These are phyloP conservation scores for Chanos chanos DNA, from an alignment of 2,797 vertebrate species.

Conservation along the genomic window DNA sequence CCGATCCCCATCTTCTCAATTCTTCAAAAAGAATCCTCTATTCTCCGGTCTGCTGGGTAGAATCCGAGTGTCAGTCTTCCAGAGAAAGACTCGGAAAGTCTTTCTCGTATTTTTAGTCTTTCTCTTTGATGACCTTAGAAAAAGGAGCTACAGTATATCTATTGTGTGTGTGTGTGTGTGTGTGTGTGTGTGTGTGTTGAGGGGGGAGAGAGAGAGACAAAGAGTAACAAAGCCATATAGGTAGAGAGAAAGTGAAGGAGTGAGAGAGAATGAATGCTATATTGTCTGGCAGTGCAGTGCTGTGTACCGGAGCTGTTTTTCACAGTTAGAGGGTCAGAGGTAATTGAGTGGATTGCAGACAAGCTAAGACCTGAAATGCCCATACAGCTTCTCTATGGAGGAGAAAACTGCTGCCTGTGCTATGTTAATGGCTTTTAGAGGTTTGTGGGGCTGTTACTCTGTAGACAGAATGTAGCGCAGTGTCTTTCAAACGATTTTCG, in stretches of 20 bases:
- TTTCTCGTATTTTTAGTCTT: conserved; percentile 23
- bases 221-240: background rate
- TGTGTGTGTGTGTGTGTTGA: background rate
- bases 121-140: conserved; percentile 19
- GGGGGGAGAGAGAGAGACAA: too few relatives aligned
- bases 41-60: conserved; percentile 18
- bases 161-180: background rate
- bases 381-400: too few relatives aligned
- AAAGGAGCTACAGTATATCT: background rate
- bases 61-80: conserved; percentile 17
- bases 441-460: too few relatives aligned
- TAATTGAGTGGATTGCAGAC: too few relatives aligned
- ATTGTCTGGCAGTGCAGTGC: background rate
- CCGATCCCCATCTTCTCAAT: conserved; percentile 10
- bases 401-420: too few relatives aligned
- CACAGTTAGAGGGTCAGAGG: too few relatives aligned
- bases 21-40: conserved; percentile 24
- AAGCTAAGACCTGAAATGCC: too few relatives aligned
- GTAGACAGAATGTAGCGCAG: too few relatives aligned
- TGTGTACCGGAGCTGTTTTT: conserved; percentile 8
- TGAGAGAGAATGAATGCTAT: background rate
- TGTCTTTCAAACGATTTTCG: too few relatives aligned
- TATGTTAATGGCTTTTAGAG: too few relatives aligned
- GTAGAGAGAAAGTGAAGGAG: too few relatives aligned
- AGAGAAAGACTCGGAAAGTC: conserved; percentile 27